A percentile compares a stretch with the other conserved stretches of the same genome.
These are phyloP conservation scores for Tetramorium simillimum DNA, from an alignment of 1,140 invertebrate species.

Conservation along the genomic window DNA sequence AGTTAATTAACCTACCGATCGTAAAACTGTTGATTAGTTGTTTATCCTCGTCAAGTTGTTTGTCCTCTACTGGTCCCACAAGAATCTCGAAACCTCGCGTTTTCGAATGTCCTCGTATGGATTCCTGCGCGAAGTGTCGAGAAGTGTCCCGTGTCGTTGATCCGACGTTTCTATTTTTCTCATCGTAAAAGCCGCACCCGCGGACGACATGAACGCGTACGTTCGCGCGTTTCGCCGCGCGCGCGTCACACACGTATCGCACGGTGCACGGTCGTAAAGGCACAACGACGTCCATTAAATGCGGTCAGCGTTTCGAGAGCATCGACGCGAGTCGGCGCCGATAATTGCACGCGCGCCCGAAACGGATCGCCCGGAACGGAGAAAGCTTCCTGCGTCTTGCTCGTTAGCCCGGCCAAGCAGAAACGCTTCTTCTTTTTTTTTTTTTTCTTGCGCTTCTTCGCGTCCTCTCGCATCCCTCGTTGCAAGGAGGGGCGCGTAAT, in stretches of 20 bases:
- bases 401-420: not conserved
- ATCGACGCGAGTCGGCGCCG: slow-evolving; percentile 26
- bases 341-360: slow-evolving; percentile 12
- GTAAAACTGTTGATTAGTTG: slow-evolving; percentile 1
- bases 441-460: not conserved
- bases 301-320: slow-evolving; percentile 51
- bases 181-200: not conserved
- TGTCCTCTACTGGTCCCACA: not conserved
- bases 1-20: not conserved
- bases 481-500: not conserved
- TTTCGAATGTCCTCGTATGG: not conserved
- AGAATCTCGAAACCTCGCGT: not conserved
- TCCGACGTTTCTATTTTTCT: slow-evolving; percentile 5
- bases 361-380: slow-evolving; percentile 39
- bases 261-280: not conserved
- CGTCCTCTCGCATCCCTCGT: not conserved
- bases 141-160: not conserved
- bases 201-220: not conserved
- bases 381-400: slow-evolving; percentile 17
- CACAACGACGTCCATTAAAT: slow-evolving; percentile 31
- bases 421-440: slow-evolving; percentile 9
- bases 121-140: not conserved
- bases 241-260: not conserved
- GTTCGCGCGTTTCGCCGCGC: not conserved
- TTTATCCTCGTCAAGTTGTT: not conserved